Evolutionary conservation across 1,140 invertebrate species (phyloP).

Genomic region (Pseudomyrmex sp.): DNA sequence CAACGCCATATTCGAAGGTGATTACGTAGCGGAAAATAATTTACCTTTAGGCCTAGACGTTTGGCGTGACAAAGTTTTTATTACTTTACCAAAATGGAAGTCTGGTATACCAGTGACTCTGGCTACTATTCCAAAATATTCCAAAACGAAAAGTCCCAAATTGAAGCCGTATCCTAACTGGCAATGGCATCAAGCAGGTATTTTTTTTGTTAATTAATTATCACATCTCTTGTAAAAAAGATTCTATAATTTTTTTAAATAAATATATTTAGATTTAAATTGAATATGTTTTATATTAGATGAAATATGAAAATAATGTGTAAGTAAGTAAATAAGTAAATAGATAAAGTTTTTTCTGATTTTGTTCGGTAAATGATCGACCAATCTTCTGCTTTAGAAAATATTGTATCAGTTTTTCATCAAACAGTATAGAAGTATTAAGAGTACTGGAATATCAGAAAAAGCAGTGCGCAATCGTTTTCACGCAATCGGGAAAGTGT

Average conservation of each 20-base stretch:
- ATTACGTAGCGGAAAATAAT: slow-evolving; percentile 90
- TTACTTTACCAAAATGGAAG: slow-evolving; percentile 93
- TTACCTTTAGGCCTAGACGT: slow-evolving; percentile 91
- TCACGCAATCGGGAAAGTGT: slow-evolving; percentile 8
- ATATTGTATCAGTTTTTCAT: no score
- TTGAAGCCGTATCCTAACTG: slow-evolving; percentile 91
- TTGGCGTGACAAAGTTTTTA: slow-evolving; percentile 88
- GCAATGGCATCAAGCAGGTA: slow-evolving; percentile 88
- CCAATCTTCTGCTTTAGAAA: background rate
- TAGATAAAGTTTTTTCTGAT: no score
- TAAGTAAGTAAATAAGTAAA: no score
- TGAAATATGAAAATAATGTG: no score
- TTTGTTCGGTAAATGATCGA: no score
- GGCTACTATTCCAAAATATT: slow-evolving; percentile 86
- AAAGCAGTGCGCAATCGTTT: background rate
- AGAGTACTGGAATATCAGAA: slow-evolving; percentile 3
- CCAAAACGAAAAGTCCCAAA: slow-evolving; percentile 86
- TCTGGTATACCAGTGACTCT: slow-evolving; percentile 90
- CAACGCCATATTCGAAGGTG: slow-evolving; percentile 84
- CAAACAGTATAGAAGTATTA: background rate
- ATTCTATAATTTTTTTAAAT: background rate
- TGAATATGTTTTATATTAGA: no score
- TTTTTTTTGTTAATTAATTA: slow-evolving; percentile 9
- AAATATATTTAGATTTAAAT: background rate
- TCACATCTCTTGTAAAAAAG: background rate